phyloP scores from a whole-genome alignment of 2,113 vertebrate genomes.

The Dromaius novaehollandiae region DNA sequence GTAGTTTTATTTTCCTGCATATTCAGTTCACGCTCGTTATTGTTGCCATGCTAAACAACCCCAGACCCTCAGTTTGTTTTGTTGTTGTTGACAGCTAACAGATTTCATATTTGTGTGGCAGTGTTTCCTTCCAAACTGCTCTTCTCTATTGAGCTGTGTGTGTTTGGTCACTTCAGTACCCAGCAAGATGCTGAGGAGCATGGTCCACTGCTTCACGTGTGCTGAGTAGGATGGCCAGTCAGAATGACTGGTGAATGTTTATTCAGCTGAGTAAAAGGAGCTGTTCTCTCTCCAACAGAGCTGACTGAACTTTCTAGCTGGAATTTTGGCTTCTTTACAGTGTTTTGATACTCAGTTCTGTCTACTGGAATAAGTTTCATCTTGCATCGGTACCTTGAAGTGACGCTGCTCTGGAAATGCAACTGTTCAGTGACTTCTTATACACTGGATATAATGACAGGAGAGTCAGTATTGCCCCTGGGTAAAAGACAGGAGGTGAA shows the following conservation, averaged over 20 bases:
- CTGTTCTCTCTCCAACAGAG: background rate
- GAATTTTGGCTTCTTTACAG: background rate
- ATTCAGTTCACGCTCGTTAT: constrained; percentile 27
- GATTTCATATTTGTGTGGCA: constrained; percentile 26
- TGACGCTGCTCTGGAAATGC: constrained; percentile 1
- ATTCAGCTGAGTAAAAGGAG: background rate
- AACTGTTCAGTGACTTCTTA: constrained; percentile 19
- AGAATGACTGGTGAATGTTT: background rate
- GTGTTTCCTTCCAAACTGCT: constrained; percentile 34
- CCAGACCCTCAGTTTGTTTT: background rate
- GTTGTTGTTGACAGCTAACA: constrained; percentile 40
- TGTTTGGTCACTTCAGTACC: constrained; percentile 40
- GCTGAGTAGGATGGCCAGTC: constrained; percentile 1
- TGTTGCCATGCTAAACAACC: constrained; percentile 52
- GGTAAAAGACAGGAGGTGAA: background rate
- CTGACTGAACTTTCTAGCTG: constrained; percentile 14
- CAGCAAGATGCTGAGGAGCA: constrained; percentile 44
- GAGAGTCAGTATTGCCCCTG: background rate
- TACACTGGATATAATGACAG: constrained; percentile 54
- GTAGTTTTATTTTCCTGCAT: constrained; percentile 47
- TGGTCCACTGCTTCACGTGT: constrained; percentile 30
- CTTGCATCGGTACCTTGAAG: background rate
- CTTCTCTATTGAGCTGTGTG: constrained; percentile 31
- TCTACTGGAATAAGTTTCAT: constrained; percentile 23
- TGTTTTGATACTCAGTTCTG: background rate